These are phyloP conservation scores for Pterophyllum scalare DNA, from an alignment of 2,113 vertebrate genomes.

Conservation along the genomic window DNA sequence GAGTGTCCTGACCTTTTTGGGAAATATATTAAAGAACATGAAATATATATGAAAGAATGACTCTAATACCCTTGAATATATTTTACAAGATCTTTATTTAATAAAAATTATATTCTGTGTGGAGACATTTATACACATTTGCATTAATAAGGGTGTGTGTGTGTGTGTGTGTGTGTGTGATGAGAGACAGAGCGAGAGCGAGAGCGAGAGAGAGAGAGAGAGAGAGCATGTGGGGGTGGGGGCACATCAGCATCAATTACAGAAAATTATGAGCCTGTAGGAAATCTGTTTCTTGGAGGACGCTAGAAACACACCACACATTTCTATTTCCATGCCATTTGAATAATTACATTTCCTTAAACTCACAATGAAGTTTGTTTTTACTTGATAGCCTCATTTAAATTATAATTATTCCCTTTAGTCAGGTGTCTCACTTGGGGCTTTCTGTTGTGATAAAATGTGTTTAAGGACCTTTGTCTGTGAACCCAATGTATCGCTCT, in stretches of 20 bases:
- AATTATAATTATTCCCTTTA: slow-evolving; percentile 68
- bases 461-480: slow-evolving; percentile 41
- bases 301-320: slow-evolving; percentile 17
- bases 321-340: slow-evolving; percentile 69
- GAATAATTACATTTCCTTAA: slow-evolving; percentile 68
- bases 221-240: background rate
- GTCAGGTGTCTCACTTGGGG: slow-evolving; percentile 47
- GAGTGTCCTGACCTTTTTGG: background rate
- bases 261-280: slow-evolving; percentile 56
- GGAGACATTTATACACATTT: slow-evolving; percentile 7
- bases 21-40: background rate
- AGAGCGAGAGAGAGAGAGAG: no score
- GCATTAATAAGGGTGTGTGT: slow-evolving; percentile 9
- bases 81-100: slow-evolving; percentile 5
- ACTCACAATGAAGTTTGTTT: slow-evolving; percentile 57
- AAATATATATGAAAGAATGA: background rate
- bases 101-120: background rate
- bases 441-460: slow-evolving; percentile 44
- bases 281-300: slow-evolving; percentile 27
- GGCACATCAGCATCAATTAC: slow-evolving; percentile 40
- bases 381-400: slow-evolving; percentile 62
- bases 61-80: background rate
- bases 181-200: no score
- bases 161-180: background rate
- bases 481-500: background rate